phyloP scores from a whole-genome alignment of 2,113 vertebrate genomes.

The Amphilophus citrinellus region DNA sequence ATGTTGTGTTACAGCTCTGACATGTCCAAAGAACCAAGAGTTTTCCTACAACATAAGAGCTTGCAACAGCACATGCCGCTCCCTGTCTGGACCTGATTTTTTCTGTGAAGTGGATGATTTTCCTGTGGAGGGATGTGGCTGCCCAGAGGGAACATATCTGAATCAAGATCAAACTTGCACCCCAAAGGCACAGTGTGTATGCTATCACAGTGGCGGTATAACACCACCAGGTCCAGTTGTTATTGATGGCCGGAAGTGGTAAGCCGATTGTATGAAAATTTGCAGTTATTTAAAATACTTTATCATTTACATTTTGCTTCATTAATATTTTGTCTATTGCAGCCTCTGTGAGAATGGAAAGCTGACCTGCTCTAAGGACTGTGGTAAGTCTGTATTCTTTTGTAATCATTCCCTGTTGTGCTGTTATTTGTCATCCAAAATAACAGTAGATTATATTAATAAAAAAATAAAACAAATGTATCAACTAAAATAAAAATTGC shows the following conservation, averaged over 20 bases:
- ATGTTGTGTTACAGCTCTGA: slow-evolving; percentile 51
- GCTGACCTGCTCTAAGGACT: slow-evolving; percentile 62
- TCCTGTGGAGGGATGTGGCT: slow-evolving; percentile 80
- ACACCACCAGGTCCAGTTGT: slow-evolving; percentile 46
- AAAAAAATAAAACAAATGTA: background rate
- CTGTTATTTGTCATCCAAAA: background rate
- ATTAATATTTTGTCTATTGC: slow-evolving; percentile 8
- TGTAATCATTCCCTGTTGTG: background rate
- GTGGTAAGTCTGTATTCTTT: slow-evolving; percentile 57
- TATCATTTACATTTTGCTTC: background rate
- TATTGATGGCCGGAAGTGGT: slow-evolving; percentile 76
- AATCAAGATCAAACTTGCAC: slow-evolving; percentile 54
- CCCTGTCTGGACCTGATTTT: slow-evolving; percentile 66
- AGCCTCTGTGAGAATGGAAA: slow-evolving; percentile 77
- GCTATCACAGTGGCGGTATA: slow-evolving; percentile 47
- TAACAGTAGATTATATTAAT: background rate
- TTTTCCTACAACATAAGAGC: slow-evolving; percentile 68
- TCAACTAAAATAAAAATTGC: background rate
- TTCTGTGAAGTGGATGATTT: slow-evolving; percentile 52
- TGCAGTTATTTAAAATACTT: background rate
- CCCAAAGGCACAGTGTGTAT: slow-evolving; percentile 62
- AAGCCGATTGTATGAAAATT: slow-evolving; percentile 12
- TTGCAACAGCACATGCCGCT: slow-evolving; percentile 77
- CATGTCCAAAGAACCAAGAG: slow-evolving; percentile 67
- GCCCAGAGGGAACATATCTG: slow-evolving; percentile 68